phyloP scores from a whole-genome alignment of 1,140 invertebrate genomes.

The Philotrypesis tridentata region DNA sequence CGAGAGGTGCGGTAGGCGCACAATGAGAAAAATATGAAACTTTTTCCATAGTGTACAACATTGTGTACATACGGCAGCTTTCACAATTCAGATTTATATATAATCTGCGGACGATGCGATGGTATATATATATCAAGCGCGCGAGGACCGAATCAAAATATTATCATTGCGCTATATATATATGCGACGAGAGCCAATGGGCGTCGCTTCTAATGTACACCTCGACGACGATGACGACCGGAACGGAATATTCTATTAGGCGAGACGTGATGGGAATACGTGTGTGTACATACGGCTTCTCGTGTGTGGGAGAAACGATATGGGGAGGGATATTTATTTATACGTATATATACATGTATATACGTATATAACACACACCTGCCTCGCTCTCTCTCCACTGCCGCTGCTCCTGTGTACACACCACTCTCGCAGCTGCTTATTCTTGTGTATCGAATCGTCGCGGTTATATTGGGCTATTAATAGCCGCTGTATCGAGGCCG shows the following conservation, averaged over 20 bases:
- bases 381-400: neutral
- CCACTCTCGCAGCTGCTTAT: no score
- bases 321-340: no score
- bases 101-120: neutral
- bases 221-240: neutral
- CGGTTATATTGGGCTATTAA: neutral
- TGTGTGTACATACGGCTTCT: no score
- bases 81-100: no score
- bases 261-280: conserved; percentile 21
- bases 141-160: conserved; percentile 22
- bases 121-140: neutral
- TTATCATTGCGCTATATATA: no score
- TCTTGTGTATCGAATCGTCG: neutral
- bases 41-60: neutral
- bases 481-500: neutral
- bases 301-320: no score
- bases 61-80: no score
- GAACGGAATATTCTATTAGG: conserved; percentile 35
- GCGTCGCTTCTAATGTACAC: neutral
- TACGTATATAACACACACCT: no score
- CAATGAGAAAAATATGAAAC: neutral
- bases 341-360: no score
- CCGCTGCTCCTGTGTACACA: no score
- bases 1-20: no score
- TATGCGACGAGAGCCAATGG: neutral